Base-by-base conservation (phyloP, 2,113 vertebrate genomes). In the Ciconia maguari region DNA sequence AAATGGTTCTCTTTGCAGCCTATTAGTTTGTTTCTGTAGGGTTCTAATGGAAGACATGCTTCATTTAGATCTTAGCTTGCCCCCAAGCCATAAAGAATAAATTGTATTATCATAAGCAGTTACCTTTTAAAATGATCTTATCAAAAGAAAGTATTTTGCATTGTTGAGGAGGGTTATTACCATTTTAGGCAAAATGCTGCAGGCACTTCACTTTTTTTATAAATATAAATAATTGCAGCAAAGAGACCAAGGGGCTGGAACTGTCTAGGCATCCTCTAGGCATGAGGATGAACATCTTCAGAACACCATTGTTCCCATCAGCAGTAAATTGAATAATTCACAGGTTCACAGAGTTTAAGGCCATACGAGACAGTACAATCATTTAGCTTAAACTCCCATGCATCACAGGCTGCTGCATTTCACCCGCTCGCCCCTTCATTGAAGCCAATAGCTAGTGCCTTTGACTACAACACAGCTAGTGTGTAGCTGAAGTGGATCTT, bases 1-100 rank as follows among this genome's bases (percentile, higher is more conserved):
- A 99, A 99, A 99, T 99, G 99, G 98, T 98, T 99, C 99, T 99
- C 98, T 98, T 98, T 98, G 98, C 99, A 99, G 98, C 98, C 99
- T 99, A 99, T 99, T 99, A 99, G 99, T 99, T 99, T 99, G 98
- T 99, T 99, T 99, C 99, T 99, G 99, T 99, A 99, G 99, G 99
- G 99, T 98, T 99, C 99, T 99, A 99, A 99, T 99, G 99, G 98
- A 99, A 99, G 98, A 98, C 98, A 99, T 97, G 98, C 99, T 99
- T 99, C 99, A 99, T 99, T 99, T 98, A 98, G 98, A 98, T 97
- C 98, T 97, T 98, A 96, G 98, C 98, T 98, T 99, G 98, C 99
- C 99, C 99, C 97, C 96, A 91, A 98, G 99, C 99, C 98, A 98
- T 98, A 97, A 97, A 96, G 97, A 99, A 99, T 99, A 98, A 99